These are phyloP conservation scores for Ptyas mucosa DNA, from an alignment of 2,113 vertebrate species.

Conservation along the genomic window DNA sequence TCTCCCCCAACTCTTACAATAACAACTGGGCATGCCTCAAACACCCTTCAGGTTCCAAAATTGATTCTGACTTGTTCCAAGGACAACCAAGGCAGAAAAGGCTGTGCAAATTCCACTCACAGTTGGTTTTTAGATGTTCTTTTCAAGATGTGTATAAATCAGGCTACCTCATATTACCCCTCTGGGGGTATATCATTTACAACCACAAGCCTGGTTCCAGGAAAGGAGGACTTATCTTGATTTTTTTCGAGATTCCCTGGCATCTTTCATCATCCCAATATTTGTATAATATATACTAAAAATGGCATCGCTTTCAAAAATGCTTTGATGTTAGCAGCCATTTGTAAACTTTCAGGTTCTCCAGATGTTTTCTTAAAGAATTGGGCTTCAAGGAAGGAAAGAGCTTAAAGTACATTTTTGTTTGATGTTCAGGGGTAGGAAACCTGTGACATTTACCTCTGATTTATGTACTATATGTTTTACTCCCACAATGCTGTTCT, in stretches of 20 bases:
- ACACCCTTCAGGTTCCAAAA: not conserved
- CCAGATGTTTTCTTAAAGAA: not conserved
- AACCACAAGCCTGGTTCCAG: not conserved
- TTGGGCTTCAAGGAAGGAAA: not conserved
- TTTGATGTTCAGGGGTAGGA: not conserved
- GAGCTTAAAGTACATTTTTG: not conserved
- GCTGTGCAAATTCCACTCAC: not conserved
- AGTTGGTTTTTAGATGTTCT: conserved; percentile 22
- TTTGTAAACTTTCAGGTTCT: not conserved
- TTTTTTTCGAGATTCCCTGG: not conserved
- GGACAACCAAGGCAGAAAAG: not conserved
- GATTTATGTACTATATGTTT: not conserved
- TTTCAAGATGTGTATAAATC: conserved; percentile 2
- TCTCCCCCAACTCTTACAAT: not conserved
- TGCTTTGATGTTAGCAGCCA: not conserved
- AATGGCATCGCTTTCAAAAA: not conserved
- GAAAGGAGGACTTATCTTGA: too few relatives aligned
- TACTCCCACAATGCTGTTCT: not conserved
- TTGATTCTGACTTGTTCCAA: not conserved
- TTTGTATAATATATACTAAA: conserved; percentile 1
- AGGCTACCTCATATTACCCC: not conserved
- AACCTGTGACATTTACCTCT: not conserved
- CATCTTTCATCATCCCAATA: not conserved
- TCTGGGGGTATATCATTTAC: not conserved
- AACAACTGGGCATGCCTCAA: not conserved